Conservation (phyloP, 2,113 vertebrate genomes). For the Nicator chloris region DNA sequence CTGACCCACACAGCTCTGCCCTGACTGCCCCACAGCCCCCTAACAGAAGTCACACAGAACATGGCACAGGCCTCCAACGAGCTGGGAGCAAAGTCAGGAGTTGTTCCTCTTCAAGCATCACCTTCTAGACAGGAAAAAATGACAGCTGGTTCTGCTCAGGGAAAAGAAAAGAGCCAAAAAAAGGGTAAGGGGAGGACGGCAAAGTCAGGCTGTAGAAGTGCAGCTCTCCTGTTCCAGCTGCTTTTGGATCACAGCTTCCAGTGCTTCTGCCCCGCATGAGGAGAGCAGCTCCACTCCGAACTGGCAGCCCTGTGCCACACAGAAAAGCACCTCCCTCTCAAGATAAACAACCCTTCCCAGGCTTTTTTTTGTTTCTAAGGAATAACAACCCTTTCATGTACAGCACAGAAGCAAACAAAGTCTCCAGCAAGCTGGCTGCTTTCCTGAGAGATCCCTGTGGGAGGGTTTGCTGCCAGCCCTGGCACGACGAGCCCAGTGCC, state of each 20-base stretch:
- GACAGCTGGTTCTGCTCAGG: neutral
- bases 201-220: neutral
- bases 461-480: conserved; percentile 23
- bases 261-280: neutral
- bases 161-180: neutral
- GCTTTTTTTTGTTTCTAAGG: conserved; percentile 18
- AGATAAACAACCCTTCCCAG: conserved; percentile 77
- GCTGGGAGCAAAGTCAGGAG: neutral
- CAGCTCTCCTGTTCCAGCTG: neutral
- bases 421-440: conserved; percentile 57
- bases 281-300: conserved; percentile 30
- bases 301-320: conserved; percentile 58
- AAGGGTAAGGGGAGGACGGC: neutral
- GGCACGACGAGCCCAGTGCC: conserved; percentile 49
- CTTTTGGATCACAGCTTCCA: neutral
- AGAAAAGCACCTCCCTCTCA: conserved; percentile 67
- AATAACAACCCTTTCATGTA: conserved; percentile 47
- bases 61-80: accelerated
- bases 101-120: accelerated
- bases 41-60: neutral
- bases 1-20: neutral
- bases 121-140: neutral
- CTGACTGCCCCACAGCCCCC: too few relatives aligned
- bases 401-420: conserved; percentile 68
- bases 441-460: conserved; percentile 68